Base-by-base conservation (phyloP, 2,113 vertebrate species). In the Callipepla californica region DNA sequence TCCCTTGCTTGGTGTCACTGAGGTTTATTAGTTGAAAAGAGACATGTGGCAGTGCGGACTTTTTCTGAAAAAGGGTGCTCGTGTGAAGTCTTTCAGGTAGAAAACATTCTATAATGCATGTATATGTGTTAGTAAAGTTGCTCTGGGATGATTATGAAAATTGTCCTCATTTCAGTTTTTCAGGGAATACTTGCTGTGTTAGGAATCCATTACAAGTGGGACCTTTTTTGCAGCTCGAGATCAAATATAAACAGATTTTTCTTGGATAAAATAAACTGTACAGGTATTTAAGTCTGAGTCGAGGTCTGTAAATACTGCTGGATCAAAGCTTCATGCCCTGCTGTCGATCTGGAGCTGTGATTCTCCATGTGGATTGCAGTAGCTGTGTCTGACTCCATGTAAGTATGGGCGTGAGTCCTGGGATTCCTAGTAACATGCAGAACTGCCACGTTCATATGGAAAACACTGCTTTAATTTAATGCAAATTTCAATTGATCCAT, bases 361-460 rank as follows among this genome's bases (percentile, higher is more conserved):
- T 80, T 93, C 61, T 65, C 11, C 42, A 30, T 75, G 14, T 81
- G 47, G 78, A 85, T 42, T 89, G n/a, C 66, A 79, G 74, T 20
- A 80, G 50, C 79, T 1, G 0, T 66, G 19, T 72, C 59, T 76
- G 58, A 76, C 28, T 93, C 44, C 32, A 2, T 44, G 13, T 70
- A 84, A 92, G 62, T 88, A 44, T 2, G 19, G 19, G 8, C 30
- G 30, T 11, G 30, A 76, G 17, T 65, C 18, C 15, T 51, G 26
- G 36, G 36, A 61, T 86, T 92, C 48, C 62, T 90, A 75, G 44
- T 72, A 75, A 73, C 32, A 57, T 66, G 11, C 2, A 1, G 73
- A 65, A 44, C 6, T 92, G 40, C n/a, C 84, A 92, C 74, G 84
- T 66, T 66, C 68, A 26, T 66, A 25, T 95, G 92, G 66, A 82